Evolutionary conservation across 92 coral and sea anemone species (phyloP).

Genomic region (Anthopleura xanthogrammica): DNA sequence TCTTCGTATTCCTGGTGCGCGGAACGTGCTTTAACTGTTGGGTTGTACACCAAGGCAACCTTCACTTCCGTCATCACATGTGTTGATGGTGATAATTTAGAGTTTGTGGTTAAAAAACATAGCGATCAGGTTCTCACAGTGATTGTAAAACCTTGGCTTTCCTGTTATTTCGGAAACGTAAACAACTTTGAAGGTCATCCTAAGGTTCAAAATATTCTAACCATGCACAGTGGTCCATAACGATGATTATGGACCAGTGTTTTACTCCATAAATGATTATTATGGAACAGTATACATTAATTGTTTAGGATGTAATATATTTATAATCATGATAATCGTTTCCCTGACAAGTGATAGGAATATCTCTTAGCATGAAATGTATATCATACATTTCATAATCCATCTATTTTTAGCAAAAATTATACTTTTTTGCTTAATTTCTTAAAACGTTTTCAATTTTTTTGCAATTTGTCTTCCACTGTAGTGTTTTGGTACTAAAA

Average conservation of each 20-base stretch:
- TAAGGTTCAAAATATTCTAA: background rate
- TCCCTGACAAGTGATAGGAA: too few species aligned
- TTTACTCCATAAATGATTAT: background rate
- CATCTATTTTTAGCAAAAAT: too few species aligned
- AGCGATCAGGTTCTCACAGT: background rate
- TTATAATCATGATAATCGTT: background rate
- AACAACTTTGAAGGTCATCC: background rate
- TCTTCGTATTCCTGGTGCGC: background rate
- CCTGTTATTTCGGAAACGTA: background rate
- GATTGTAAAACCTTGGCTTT: background rate
- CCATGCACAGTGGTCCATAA: background rate
- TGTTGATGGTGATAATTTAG: background rate
- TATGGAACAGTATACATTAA: background rate
- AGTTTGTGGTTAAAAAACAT: background rate
- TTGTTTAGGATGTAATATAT: background rate
- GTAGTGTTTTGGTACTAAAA: too few species aligned
- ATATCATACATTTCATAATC: too few species aligned
- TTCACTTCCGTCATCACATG: constrained; percentile 13
- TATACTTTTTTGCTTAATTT: too few species aligned
- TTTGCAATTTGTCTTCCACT: too few species aligned
- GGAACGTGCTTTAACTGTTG: constrained; percentile 2
- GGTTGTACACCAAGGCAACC: background rate
- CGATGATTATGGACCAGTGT: background rate
- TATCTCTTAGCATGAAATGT: too few species aligned
- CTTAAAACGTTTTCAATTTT: too few species aligned